Base-by-base conservation (phyloP, 2,113 vertebrate species). In the Macquaria ambigua region DNA sequence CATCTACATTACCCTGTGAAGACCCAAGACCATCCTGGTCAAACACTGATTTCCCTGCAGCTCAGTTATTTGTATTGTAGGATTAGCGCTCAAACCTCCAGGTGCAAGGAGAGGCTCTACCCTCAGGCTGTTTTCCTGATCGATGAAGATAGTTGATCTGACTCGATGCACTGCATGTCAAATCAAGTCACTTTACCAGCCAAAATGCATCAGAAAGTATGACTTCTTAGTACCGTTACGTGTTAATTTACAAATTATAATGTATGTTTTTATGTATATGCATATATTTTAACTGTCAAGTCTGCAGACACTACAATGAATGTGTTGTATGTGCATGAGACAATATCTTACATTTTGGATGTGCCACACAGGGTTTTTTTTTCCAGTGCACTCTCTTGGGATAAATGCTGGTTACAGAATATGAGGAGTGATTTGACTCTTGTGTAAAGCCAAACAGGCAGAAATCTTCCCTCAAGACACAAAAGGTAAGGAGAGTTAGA, bases 51-150 rank as follows among this genome's bases (percentile, higher is more conserved):
- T 90, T 89, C 81, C 74, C 41, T 59, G 41, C 1, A n/a, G 77
- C 31, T 25, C 63, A 23, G 68, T 53, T 31, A 90, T 86, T 78
- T 18, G 39, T 84, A 83, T 76, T 84, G 83, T 39, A 74, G 66
- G 83, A 88, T 93, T 88, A 90, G 67, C 15, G 28, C 62, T 77
- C 53, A 81, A 79, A 89, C 82, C 82, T 74, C 58, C 56, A 77
- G 77, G 78, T 90, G 82, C 66, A 69, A 28, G 11, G 74, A 61
- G 58, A 67, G 16, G 59, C 68, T 70, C 61, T n/a, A 79, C 58
- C 94, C 81, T 81, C 58, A 15, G 88, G 92, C 88, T 80, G 46
- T 93, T 93, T 89, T 75, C 48, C 63, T 82, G 79, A 93, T 93
- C 81, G 1, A 85, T 93, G 72, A 53, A 63, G 77, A 87, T 62